Percentiles rank a stretch among this genome's conserved stretches.
Conservation (phyloP, 2,888 invertebrate genomes). For the Pandemis cinnamomeana region DNA sequence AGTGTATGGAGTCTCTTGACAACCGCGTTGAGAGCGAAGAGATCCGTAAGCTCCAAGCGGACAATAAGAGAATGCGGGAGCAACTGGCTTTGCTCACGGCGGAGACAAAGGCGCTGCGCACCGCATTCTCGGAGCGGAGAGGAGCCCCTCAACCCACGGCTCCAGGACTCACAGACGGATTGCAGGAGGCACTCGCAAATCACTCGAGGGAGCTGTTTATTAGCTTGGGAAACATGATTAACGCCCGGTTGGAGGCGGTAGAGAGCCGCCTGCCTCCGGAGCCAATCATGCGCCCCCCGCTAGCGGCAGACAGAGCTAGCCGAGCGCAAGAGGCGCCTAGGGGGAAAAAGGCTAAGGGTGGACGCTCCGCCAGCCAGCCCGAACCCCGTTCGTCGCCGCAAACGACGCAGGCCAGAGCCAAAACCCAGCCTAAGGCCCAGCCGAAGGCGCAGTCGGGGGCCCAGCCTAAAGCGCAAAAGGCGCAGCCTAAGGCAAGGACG, state of each 20-base stretch:
- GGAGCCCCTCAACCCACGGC: not conserved
- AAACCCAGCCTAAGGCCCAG: too few relatives aligned
- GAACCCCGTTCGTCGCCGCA: too few relatives aligned
- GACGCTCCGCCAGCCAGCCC: too few relatives aligned
- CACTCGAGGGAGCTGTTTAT: not conserved
- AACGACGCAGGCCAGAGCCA: too few relatives aligned
- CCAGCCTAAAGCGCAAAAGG: too few relatives aligned
- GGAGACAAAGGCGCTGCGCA: not conserved
- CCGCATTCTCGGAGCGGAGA: not conserved
- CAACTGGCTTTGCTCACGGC: not conserved
- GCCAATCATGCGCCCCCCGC: not conserved
- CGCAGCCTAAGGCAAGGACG: too few relatives aligned
- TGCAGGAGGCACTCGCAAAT: not conserved
- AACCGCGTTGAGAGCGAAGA: not conserved
- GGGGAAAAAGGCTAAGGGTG: too few relatives aligned
- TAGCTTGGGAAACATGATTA: not conserved
- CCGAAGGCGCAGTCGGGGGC: too few relatives aligned
- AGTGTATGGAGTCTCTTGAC: not conserved
- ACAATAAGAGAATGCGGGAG: not conserved
- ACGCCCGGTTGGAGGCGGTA: not conserved
- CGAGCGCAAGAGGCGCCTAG: not conserved
- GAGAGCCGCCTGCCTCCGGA: not conserved
- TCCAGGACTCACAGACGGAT: not conserved
- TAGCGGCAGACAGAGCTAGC: not conserved
- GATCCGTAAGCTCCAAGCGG: not conserved